Evolutionary conservation across 2,888 invertebrate genomes (phyloP).

Genomic region (Choreutis nemorana): DNA sequence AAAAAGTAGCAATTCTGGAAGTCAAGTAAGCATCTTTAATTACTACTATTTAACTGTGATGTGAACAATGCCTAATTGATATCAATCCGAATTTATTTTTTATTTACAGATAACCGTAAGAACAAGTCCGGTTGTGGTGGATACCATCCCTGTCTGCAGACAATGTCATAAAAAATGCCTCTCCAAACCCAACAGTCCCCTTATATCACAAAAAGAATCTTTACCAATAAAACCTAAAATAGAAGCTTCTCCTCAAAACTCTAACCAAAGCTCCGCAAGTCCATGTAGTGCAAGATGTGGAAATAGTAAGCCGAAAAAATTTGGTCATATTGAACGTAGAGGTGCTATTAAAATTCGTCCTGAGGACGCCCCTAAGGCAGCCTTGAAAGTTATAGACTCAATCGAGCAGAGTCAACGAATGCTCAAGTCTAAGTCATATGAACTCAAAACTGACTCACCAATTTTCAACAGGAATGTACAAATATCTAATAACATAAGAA

Average conservation of each 20-base stretch:
- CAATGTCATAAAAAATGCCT: conserved; percentile 83
- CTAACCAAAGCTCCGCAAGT: conserved; percentile 46
- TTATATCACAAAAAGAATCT: conserved; percentile 53
- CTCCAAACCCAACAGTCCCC: conserved; percentile 62
- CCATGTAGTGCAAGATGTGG: conserved; percentile 48
- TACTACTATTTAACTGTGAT: too few species aligned
- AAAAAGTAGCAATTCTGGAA: conserved; percentile 79
- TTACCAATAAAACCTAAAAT: conserved; percentile 34
- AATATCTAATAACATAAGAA: too few species aligned
- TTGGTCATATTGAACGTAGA: conserved; percentile 53
- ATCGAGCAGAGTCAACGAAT: conserved; percentile 59
- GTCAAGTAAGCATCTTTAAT: conserved; percentile 70
- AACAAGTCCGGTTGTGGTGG: conserved; percentile 77
- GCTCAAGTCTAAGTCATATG: conserved; percentile 58
- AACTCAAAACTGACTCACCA: conserved; percentile 52
- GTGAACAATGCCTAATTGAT: too few species aligned
- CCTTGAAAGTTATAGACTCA: conserved; percentile 54
- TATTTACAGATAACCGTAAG: conserved; percentile 75
- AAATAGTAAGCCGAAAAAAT: conserved; percentile 41
- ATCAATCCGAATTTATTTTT: conserved; percentile 6
- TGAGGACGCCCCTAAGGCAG: conserved; percentile 54
- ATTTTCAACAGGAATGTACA: conserved; percentile 36
- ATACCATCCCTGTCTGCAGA: conserved; percentile 77
- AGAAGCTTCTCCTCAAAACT: conserved; percentile 47
- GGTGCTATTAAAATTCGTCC: conserved; percentile 57